These are phyloP conservation scores for Teleopsis dalmanni DNA, from an alignment of 1,140 invertebrate species.

Conservation along the genomic window DNA sequence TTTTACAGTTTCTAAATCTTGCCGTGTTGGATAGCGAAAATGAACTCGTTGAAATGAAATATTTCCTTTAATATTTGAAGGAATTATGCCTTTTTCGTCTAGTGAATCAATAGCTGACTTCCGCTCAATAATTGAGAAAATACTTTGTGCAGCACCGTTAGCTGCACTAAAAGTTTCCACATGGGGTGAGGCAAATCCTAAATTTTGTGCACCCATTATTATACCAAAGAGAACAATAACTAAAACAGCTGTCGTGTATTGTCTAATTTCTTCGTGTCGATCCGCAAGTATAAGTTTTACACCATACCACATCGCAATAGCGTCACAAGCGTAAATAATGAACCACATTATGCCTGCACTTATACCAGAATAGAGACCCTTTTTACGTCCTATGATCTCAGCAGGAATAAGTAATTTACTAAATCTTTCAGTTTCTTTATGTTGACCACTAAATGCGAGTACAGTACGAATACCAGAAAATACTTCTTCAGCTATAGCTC, in stretches of 20 bases:
- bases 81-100: conserved; percentile 53
- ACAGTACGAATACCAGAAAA: conserved; percentile 76
- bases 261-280: conserved; percentile 43
- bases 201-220: conserved; percentile 74
- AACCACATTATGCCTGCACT: conserved; percentile 73
- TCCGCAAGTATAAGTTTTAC: conserved; percentile 56
- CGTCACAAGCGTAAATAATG: conserved; percentile 71
- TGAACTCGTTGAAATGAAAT: conserved; percentile 71
- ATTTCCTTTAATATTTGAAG: conserved; percentile 58
- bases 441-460: conserved; percentile 75
- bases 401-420: conserved; percentile 54
- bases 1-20: conserved; percentile 55
- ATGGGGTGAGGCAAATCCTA: conserved; percentile 78
- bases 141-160: conserved; percentile 68
- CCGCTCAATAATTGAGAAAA: conserved; percentile 77
- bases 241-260: conserved; percentile 56
- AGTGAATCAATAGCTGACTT: conserved; percentile 72
- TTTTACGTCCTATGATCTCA: conserved; percentile 57
- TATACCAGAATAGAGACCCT: conserved; percentile 65
- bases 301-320: conserved; percentile 78
- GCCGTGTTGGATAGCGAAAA: conserved; percentile 72
- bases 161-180: conserved; percentile 69
- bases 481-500: conserved; percentile 78
- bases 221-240: conserved; percentile 74
- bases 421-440: conserved; percentile 66